Evolutionary conservation across 2,888 invertebrate species (phyloP).

Genomic region (Caenorhabditis afra): DNA sequence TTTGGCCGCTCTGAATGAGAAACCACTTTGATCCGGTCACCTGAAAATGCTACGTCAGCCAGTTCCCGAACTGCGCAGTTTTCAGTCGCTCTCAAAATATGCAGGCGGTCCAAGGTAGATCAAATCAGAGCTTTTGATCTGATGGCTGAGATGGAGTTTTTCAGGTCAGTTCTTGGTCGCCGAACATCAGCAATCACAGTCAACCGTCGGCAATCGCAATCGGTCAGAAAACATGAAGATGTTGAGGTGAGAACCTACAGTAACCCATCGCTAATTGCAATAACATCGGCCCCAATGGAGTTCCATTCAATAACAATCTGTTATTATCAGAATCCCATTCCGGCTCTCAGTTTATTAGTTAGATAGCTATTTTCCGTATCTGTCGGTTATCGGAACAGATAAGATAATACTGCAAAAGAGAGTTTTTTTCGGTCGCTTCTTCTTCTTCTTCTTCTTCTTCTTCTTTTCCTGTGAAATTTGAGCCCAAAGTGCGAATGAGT

Average conservation of each 20-base stretch:
- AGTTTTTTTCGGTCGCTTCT: too few species aligned
- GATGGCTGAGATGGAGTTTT: conserved; percentile 7
- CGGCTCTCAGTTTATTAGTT: background rate
- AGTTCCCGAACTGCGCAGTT: conserved; percentile 80
- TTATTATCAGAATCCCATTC: conserved; percentile 6
- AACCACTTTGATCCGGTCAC: conserved; percentile 69
- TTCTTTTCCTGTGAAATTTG: conserved; percentile 21
- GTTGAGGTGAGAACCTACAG: conserved; percentile 44
- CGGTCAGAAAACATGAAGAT: conserved; percentile 58
- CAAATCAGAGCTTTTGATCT: conserved; percentile 35
- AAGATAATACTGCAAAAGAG: too few species aligned
- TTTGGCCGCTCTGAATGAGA: conserved; percentile 64
- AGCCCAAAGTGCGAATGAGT: conserved; percentile 36
- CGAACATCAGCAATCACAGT: conserved; percentile 65
- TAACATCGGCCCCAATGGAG: conserved; percentile 3
- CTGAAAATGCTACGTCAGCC: conserved; percentile 77
- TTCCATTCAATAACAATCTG: background rate
- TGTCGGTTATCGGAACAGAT: too few species aligned
- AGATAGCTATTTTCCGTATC: background rate
- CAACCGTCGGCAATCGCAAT: conserved; percentile 67
- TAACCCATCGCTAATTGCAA: background rate
- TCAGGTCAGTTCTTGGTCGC: conserved; percentile 70
- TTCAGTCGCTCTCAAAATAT: conserved; percentile 79
- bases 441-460: background rate
- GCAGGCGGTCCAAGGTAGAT: conserved; percentile 74